Percentiles rank a stretch among this genome's conserved stretches.
Evolutionary conservation across 1,140 invertebrate species (phyloP).

Genomic region (Aradophagus sp.): DNA sequence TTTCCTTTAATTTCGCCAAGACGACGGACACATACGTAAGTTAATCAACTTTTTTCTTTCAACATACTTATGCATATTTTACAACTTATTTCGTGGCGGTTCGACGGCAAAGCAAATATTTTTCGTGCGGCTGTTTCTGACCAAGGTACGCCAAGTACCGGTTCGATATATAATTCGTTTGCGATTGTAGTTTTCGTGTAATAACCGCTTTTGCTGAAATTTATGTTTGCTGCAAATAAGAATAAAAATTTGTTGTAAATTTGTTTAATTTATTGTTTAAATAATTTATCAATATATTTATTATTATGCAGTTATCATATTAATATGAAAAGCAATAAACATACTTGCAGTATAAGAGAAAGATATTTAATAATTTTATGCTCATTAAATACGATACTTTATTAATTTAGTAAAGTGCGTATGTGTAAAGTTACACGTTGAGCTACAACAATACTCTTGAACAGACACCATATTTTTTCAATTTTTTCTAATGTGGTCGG

Average conservation of each 20-base stretch:
- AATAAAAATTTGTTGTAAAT: too few relatives aligned
- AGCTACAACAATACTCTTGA: slow-evolving; percentile 68
- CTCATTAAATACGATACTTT: slow-evolving; percentile 59
- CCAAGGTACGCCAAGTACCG: slow-evolving; percentile 46
- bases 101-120: neutral
- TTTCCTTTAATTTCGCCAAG: slow-evolving; percentile 59
- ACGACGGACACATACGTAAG: slow-evolving; percentile 58
- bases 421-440: slow-evolving; percentile 45
- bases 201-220: too few relatives aligned
- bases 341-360: too few relatives aligned
- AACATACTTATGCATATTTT: slow-evolving; percentile 2
- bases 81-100: neutral
- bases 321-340: too few relatives aligned
- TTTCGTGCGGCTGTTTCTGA: neutral
- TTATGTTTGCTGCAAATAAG: too few relatives aligned
- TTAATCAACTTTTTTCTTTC: slow-evolving; percentile 3
- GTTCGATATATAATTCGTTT: too few relatives aligned
- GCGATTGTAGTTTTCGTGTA: too few relatives aligned
- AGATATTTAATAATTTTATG: too few relatives aligned
- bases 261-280: too few relatives aligned
- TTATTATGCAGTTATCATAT: too few relatives aligned
- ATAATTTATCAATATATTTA: too few relatives aligned
- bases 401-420: slow-evolving; percentile 46
- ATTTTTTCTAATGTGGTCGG: slow-evolving; percentile 62
- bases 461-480: slow-evolving; percentile 71